A percentile compares a stretch with the other conserved stretches of the same genome.
These are phyloP conservation scores for Dasypus novemcinctus DNA, from an alignment of 2,113 vertebrate species.

Conservation along the genomic window DNA sequence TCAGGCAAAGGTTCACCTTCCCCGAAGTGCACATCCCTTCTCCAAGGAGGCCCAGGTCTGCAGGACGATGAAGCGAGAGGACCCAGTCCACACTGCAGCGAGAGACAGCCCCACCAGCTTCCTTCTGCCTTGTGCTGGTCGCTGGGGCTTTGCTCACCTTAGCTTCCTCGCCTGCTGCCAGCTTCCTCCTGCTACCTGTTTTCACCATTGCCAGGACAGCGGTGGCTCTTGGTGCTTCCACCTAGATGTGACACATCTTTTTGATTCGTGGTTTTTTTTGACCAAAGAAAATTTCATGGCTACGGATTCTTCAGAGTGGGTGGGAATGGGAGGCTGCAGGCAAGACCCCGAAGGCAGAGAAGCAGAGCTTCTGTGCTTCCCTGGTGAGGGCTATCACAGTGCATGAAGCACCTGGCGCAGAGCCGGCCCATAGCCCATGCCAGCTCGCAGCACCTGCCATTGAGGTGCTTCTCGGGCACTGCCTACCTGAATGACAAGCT, in stretches of 20 bases:
- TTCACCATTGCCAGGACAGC: background rate
- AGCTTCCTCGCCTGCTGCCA: background rate
- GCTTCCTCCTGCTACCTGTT: background rate
- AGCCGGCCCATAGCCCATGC: no score
- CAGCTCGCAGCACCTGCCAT: accelerated
- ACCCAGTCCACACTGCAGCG: background rate
- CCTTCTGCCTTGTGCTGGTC: background rate
- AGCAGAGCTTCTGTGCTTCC: background rate
- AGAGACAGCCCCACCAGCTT: no score
- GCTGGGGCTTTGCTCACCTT: background rate
- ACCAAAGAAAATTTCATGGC: background rate
- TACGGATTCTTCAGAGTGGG: background rate
- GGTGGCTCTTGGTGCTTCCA: background rate
- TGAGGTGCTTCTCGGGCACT: background rate
- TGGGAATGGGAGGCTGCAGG: no score
- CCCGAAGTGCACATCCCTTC: background rate
- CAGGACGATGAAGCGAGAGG: background rate
- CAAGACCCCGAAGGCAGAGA: background rate
- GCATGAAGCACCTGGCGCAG: accelerated
- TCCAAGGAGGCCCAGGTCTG: background rate
- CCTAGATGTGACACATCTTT: background rate
- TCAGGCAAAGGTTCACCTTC: background rate
- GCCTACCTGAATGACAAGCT: background rate
- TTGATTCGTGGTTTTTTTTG: background rate
- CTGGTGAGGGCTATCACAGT: accelerated